Evolutionary conservation across 2,888 invertebrate genomes (phyloP).

Genomic region (Prenolepis imparis): DNA sequence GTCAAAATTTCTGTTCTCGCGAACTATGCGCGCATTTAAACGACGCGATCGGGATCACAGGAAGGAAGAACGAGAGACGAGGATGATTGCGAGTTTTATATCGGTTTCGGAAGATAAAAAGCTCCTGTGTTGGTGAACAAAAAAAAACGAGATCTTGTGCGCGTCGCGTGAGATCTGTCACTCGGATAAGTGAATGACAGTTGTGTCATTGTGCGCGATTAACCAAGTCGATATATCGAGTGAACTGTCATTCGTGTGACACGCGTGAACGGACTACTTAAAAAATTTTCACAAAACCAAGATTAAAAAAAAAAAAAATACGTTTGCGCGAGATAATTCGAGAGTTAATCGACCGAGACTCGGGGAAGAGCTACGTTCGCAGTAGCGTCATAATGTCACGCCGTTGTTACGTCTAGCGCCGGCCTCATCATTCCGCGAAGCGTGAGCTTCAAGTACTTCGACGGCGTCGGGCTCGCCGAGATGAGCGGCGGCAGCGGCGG

Average conservation of each 20-base stretch:
- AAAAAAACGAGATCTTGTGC: conserved; percentile 2
- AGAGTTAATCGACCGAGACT: background rate
- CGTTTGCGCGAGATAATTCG: background rate
- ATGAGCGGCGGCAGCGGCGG: conserved; percentile 85
- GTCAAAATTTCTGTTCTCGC: background rate
- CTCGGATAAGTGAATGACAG: background rate
- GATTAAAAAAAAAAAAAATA: background rate
- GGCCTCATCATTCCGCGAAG: conserved; percentile 83
- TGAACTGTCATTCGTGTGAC: background rate
- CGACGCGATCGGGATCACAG: background rate
- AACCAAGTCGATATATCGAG: background rate
- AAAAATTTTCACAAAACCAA: background rate
- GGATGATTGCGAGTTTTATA: background rate
- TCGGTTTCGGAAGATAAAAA: background rate
- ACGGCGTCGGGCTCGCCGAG: conserved; percentile 84
- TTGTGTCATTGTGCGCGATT: conserved; percentile 26
- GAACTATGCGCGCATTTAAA: conserved; percentile 25
- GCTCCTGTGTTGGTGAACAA: conserved; percentile 9
- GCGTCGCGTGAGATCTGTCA: background rate
- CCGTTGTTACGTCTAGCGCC: conserved; percentile 74
- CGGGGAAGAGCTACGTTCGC: background rate
- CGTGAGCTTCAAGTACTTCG: conserved; percentile 84
- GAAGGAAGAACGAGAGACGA: background rate
- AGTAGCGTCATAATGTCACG: conserved; percentile 69
- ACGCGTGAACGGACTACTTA: background rate